These are phyloP conservation scores for Micromys minutus DNA, from an alignment of 2,113 vertebrate species.

Conservation along the genomic window DNA sequence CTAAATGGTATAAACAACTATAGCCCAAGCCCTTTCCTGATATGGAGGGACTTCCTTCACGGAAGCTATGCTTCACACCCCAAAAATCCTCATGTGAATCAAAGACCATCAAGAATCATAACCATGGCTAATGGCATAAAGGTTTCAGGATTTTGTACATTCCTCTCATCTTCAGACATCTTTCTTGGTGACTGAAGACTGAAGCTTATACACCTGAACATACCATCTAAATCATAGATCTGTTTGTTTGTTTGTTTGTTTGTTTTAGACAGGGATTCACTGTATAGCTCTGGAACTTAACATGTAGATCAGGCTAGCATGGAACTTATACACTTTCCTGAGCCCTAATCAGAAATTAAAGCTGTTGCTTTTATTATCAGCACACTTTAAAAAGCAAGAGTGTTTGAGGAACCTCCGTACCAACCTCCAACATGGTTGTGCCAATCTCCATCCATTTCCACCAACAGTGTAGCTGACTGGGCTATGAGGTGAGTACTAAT, in stretches of 20 bases:
- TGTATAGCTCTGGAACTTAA: not conserved
- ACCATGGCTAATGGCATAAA: not conserved
- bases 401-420: not conserved
- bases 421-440: not conserved
- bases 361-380: not conserved
- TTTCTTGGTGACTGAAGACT: not conserved
- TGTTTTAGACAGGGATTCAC: not conserved
- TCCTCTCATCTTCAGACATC: not conserved
- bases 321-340: not conserved
- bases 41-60: not conserved
- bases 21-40: not conserved
- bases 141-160: not conserved
- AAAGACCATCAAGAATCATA: not conserved
- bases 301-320: not conserved
- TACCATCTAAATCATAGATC: not conserved
- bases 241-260: too few species aligned
- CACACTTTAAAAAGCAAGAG: not conserved
- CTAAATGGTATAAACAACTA: not conserved
- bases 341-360: conserved; percentile 20
- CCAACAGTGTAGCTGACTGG: too few species aligned
- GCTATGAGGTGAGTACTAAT: not conserved
- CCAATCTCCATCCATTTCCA: not conserved
- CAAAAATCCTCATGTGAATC: not conserved
- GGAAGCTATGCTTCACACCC: not conserved
- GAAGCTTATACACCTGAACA: not conserved